Evolutionary conservation across 2,797 vertebrate genomes (phyloP).

Genomic region (Poeciliopsis paucimaculata): DNA sequence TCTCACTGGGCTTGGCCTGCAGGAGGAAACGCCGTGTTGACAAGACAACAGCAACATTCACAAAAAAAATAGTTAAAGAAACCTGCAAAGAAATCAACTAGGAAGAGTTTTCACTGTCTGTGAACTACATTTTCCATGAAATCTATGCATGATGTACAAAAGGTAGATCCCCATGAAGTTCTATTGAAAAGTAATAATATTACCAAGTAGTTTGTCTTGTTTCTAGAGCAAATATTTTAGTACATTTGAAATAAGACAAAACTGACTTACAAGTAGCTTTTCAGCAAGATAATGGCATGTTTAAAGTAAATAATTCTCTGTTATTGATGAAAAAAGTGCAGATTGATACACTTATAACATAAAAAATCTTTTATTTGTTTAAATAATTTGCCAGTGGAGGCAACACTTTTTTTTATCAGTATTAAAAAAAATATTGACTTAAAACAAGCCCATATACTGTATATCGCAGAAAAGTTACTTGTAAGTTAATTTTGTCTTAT

Average conservation of each 20-base stretch:
- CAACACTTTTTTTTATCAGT: too few relatives aligned
- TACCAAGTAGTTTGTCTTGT: background rate
- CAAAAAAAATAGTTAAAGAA: background rate
- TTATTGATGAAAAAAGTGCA: background rate
- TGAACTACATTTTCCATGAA: background rate
- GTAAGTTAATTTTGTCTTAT: background rate
- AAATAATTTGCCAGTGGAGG: too few relatives aligned
- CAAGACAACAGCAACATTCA: background rate
- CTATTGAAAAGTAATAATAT: too few relatives aligned
- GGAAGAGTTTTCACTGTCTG: background rate
- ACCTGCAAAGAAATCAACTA: background rate
- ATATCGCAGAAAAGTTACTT: background rate
- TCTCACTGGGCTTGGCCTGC: constrained; percentile 39
- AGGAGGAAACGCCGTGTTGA: constrained; percentile 17
- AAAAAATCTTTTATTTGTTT: too few relatives aligned
- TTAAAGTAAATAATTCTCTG: background rate
- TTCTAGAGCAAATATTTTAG: background rate
- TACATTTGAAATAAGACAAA: background rate
- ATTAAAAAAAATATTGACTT: background rate
- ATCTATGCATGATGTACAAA: background rate
- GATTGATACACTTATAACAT: too few relatives aligned
- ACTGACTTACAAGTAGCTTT: background rate
- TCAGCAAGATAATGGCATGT: background rate
- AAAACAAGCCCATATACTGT: background rate
- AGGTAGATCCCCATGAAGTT: background rate